A percentile compares a stretch with the other conserved stretches of the same genome.
These are phyloP conservation scores for Tromatobia lineatoria DNA, from an alignment of 2,888 invertebrate species.

Conservation along the genomic window DNA sequence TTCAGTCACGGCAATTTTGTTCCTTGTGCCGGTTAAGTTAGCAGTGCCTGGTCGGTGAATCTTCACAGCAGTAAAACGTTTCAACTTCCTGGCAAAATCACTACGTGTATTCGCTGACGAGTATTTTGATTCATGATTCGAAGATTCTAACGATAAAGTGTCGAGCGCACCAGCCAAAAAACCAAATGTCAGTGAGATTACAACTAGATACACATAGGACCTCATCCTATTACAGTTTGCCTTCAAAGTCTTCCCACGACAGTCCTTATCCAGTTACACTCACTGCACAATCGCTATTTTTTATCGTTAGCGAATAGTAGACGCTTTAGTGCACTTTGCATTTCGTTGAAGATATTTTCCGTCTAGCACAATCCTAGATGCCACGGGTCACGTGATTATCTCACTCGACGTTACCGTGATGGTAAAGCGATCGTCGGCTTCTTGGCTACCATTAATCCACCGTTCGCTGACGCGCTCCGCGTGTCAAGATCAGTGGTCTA, in stretches of 20 bases:
- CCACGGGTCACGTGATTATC: slow-evolving; percentile 34
- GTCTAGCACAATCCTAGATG: background rate
- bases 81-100: slow-evolving; percentile 25
- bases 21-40: background rate
- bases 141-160: slow-evolving; percentile 34
- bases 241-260: slow-evolving; percentile 17
- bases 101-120: slow-evolving; percentile 23
- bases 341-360: slow-evolving; percentile 30
- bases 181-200: slow-evolving; percentile 73
- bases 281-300: background rate
- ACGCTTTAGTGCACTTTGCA: slow-evolving; percentile 33
- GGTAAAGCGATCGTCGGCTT: slow-evolving; percentile 43
- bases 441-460: slow-evolving; percentile 48
- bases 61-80: slow-evolving; percentile 28
- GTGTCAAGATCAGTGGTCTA: slow-evolving; percentile 35
- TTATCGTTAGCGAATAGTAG: slow-evolving; percentile 21
- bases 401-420: slow-evolving; percentile 27
- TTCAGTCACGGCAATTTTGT: slow-evolving; percentile 24
- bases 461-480: slow-evolving; percentile 44
- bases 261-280: background rate
- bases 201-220: slow-evolving; percentile 78
- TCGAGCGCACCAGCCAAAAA: slow-evolving; percentile 65
- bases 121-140: background rate
- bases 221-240: slow-evolving; percentile 66
- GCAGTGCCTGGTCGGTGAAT: slow-evolving; percentile 32